Conservation (phyloP, 2,888 invertebrate species). For the Eupithecia insigniata region DNA sequence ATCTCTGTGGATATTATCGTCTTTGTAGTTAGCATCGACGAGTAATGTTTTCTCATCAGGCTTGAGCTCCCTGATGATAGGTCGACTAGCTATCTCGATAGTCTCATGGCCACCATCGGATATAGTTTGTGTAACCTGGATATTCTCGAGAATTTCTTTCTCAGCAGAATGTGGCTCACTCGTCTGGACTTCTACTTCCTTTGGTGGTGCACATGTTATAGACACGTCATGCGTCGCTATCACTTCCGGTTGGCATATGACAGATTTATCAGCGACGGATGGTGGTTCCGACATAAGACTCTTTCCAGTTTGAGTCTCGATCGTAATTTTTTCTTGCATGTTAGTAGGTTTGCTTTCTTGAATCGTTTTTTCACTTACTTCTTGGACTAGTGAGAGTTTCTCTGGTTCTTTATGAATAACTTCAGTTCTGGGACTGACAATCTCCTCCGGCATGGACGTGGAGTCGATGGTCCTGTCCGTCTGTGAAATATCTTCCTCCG, state of each 20-base stretch:
- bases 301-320: constrained; percentile 88
- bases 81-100: constrained; percentile 88
- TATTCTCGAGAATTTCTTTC: constrained; percentile 84
- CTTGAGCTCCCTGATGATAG: constrained; percentile 76
- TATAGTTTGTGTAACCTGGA: constrained; percentile 86
- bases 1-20: constrained; percentile 79
- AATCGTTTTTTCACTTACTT: constrained; percentile 52
- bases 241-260: constrained; percentile 69
- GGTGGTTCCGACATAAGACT: constrained; percentile 80
- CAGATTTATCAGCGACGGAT: constrained; percentile 73
- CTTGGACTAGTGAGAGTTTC: constrained; percentile 42
- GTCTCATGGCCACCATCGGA: constrained; percentile 87
- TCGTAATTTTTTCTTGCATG: constrained; percentile 50
- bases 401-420: constrained; percentile 49
- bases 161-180: constrained; percentile 79
- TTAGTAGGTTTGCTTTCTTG: constrained; percentile 56
- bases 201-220: constrained; percentile 80
- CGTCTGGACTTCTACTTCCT: constrained; percentile 86
- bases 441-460: constrained; percentile 89
- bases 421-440: constrained; percentile 71
- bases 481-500: constrained; percentile 79
- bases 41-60: constrained; percentile 85
- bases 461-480: constrained; percentile 88
- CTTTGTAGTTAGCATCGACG: constrained; percentile 89
- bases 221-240: constrained; percentile 78